Base-by-base conservation (phyloP, 2,888 invertebrate species). In the Therioaphis trifolii region DNA sequence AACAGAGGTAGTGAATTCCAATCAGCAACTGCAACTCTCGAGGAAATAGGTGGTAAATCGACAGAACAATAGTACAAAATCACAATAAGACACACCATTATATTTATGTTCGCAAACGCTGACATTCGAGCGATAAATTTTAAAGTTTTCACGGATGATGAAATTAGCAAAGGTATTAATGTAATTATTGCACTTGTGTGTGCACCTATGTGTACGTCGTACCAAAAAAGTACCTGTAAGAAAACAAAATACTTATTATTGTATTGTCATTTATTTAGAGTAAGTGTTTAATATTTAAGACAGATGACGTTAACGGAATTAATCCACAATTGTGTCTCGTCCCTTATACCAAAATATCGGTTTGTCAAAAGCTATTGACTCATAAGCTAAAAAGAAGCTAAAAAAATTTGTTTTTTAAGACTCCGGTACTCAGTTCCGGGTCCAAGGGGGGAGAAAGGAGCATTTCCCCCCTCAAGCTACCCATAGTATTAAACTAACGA, bases 81-180 rank as follows among this genome's bases (percentile, higher is more conserved):
- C 46, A 94, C 92, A 46, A 92, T 89, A 24, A 97, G 89, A 84
- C 97, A 95, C 15, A 91, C 88, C 0, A 92, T 90, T 91, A 96
- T 94, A 84, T 95, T 90, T 11, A 94, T 87, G 88, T 95, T 96
- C 14, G 96, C 96, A 75, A 95, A 87, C 85, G 93, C 91, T 0
- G 96, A 95, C 55, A 95, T 91, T 0, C 94, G 94, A 5, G 95
- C 94, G 74, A 96, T 89, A 87, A 91, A 92, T 88, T 94, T 94
- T 11, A 95, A 90, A 88, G 93, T 93, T 69, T 95, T 92, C 76
- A 96, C 93, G 90, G 94, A 92, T 85, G 94, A 93, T 35, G 93
- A 91, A 52, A 94, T 87, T 71, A 94, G 89, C 68, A 96, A 92
- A 0, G 95, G 95, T 2, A 94, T 86, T 79, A 95, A 89, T 27